Evolutionary conservation across 2,888 invertebrate species (phyloP).

Genomic region (Caenorhabditis sp.): DNA sequence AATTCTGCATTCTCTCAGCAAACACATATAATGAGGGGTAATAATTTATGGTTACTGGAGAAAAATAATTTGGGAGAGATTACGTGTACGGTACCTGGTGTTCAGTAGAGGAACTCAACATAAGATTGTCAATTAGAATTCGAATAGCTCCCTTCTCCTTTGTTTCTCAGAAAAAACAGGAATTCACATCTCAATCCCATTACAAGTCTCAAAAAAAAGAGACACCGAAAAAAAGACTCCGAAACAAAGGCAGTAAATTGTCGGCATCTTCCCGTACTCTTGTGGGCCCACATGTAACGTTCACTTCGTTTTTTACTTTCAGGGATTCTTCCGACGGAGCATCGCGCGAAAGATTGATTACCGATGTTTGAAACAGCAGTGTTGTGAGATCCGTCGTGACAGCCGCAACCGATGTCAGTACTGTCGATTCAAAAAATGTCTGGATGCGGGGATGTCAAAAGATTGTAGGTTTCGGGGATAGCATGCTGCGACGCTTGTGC

Average conservation of each 20-base stretch:
- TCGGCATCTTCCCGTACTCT: slow-evolving; percentile 32
- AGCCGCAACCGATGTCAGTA: slow-evolving; percentile 96
- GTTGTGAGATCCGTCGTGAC: slow-evolving; percentile 93
- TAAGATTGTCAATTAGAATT: slow-evolving; percentile 21
- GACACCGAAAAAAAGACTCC: slow-evolving; percentile 10
- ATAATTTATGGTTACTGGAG: slow-evolving; percentile 38
- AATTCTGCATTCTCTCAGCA: slow-evolving; percentile 36
- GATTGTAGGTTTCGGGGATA: slow-evolving; percentile 88
- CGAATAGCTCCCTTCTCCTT: slow-evolving; percentile 2
- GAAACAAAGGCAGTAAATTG: slow-evolving; percentile 47
- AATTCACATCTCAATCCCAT: too few species aligned
- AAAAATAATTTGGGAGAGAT: not conserved
- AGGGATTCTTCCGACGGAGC: slow-evolving; percentile 96
- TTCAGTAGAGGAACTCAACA: too few species aligned
- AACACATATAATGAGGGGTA: slow-evolving; percentile 56
- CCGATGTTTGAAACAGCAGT: slow-evolving; percentile 94
- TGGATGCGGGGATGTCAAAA: slow-evolving; percentile 96
- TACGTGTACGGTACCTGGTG: not conserved
- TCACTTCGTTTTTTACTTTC: slow-evolving; percentile 79
- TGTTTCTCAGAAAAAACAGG: too few species aligned
- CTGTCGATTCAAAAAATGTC: slow-evolving; percentile 96
- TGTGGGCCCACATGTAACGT: slow-evolving; percentile 1
- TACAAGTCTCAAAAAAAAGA: not conserved
- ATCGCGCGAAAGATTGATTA: slow-evolving; percentile 98
- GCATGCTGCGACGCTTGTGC: not conserved